Evolutionary conservation across 1,140 invertebrate species (phyloP).

Genomic region (Heterodera schachtii): DNA sequence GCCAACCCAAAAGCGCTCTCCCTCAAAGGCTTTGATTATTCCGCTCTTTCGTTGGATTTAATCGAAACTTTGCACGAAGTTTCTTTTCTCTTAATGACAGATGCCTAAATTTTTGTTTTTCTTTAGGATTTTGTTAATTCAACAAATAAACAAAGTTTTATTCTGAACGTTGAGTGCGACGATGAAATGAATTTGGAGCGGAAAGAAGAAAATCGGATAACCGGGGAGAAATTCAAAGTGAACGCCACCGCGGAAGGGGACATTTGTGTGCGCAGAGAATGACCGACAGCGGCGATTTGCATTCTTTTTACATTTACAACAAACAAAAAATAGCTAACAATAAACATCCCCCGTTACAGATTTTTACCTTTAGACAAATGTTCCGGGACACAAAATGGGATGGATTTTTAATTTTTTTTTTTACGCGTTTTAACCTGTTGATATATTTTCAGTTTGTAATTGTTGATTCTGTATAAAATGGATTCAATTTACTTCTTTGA

Average conservation of each 20-base stretch:
- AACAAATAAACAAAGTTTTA: neutral
- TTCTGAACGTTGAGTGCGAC: conserved; percentile 1
- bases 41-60: neutral
- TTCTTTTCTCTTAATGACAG: neutral
- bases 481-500: too few relatives aligned
- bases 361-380: too few relatives aligned
- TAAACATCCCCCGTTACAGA: too few relatives aligned
- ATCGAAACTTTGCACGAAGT: conserved; percentile 23
- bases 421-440: too few relatives aligned
- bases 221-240: neutral
- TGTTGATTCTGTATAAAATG: too few relatives aligned
- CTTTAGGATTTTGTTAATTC: neutral
- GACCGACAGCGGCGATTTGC: neutral
- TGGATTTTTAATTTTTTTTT: too few relatives aligned
- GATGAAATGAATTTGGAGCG: conserved; percentile 2
- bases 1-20: conserved; percentile 1
- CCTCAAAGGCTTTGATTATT: conserved; percentile 19
- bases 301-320: too few relatives aligned
- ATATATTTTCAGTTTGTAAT: too few relatives aligned
- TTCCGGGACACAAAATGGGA: too few relatives aligned
- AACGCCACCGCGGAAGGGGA: neutral
- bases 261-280: neutral
- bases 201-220: neutral
- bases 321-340: too few relatives aligned
- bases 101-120: neutral